Percentiles rank a stretch among this genome's conserved stretches.
phyloP scores from a whole-genome alignment of 2,113 vertebrate species.

The Corythaeola cristata region DNA sequence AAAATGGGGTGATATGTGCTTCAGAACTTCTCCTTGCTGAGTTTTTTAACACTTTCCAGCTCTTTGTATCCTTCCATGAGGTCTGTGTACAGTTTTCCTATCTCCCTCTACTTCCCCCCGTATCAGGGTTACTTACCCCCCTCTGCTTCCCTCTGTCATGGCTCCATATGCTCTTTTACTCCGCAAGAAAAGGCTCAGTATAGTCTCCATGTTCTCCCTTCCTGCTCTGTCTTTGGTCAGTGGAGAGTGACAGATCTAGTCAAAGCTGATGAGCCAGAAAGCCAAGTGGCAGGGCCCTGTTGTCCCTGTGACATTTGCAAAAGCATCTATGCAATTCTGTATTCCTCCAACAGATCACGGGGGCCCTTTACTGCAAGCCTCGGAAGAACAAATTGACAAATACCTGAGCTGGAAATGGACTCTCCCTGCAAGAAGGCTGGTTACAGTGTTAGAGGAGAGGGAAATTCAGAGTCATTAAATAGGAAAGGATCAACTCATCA shows the following conservation, averaged over 20 bases:
- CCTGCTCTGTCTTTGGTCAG: background rate
- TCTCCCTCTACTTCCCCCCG: background rate
- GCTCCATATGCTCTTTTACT: background rate
- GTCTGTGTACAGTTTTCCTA: background rate
- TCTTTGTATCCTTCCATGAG: background rate
- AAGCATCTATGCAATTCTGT: background rate
- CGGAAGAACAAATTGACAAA: background rate
- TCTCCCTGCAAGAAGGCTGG: background rate
- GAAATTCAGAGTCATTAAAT: conserved; percentile 52
- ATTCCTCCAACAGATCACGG: background rate
- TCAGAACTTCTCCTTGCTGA: background rate
- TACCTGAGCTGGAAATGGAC: background rate
- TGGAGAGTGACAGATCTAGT: background rate
- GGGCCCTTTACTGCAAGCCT: background rate
- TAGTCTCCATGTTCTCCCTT: background rate
- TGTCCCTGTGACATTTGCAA: background rate
- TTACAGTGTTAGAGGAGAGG: background rate
- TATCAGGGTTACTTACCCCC: background rate
- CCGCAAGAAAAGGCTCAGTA: background rate
- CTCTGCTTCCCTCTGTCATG: background rate
- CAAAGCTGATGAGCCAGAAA: background rate
- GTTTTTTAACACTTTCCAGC: background rate
- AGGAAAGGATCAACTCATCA: background rate
- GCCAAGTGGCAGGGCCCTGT: fast-evolving
- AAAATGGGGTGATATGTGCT: background rate